phyloP scores from a whole-genome alignment of 2,113 vertebrate genomes.

The Motacilla alba region DNA sequence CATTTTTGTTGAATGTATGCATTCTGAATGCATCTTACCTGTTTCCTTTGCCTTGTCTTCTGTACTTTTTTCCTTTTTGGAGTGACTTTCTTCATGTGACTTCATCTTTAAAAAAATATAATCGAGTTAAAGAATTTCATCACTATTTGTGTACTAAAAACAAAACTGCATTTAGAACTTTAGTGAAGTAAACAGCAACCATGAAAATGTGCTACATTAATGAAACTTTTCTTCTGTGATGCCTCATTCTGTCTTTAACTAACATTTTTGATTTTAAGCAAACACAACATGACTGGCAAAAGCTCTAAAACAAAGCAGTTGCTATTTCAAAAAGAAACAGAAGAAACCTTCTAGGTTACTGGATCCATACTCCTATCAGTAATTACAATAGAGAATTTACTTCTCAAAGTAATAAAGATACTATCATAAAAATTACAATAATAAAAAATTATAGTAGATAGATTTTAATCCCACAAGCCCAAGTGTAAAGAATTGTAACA shows the following conservation, averaged over 20 bases:
- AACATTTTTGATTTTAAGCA: not conserved
- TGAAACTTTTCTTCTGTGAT: not conserved
- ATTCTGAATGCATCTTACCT: slow-evolving; percentile 62
- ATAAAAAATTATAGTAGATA: no score
- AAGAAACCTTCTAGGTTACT: not conserved
- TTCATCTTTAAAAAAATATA: slow-evolving; percentile 74
- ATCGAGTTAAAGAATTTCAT: not conserved
- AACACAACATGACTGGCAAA: not conserved
- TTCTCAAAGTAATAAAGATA: not conserved
- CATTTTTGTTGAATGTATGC: not conserved
- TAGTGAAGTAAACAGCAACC: not conserved
- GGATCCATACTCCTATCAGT: not conserved
- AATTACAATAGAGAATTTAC: not conserved
- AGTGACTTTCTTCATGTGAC: slow-evolving; percentile 76
- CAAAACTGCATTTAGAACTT: not conserved
- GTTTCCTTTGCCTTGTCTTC: slow-evolving; percentile 82
- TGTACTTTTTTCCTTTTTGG: slow-evolving; percentile 72
- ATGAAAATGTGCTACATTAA: not conserved
- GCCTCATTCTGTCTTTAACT: not conserved
- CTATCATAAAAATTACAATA: not conserved
- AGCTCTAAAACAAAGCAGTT: not conserved
- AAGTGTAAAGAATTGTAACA: not conserved
- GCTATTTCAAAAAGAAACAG: not conserved
- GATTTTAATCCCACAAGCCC: not conserved
- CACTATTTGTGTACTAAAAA: not conserved